These are phyloP conservation scores for Toxotes lorentzi DNA, from an alignment of 2,797 vertebrate genomes.

Conservation along the genomic window DNA sequence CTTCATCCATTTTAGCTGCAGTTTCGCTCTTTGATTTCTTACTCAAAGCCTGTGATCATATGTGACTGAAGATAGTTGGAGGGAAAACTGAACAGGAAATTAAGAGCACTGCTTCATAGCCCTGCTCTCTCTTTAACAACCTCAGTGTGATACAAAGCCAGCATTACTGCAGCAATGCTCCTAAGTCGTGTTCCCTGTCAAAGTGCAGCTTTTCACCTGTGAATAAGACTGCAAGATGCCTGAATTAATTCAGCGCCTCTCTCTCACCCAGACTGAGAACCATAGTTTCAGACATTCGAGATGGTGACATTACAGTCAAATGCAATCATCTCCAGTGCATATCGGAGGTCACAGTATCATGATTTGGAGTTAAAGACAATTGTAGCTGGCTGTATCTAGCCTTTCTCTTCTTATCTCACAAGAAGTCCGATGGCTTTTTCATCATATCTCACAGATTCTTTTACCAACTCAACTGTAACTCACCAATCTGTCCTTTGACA, in stretches of 20 bases:
- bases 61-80: slow-evolving; percentile 15
- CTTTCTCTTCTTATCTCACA: slow-evolving; percentile 15
- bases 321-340: not conserved
- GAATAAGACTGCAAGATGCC: not conserved
- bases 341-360: not conserved
- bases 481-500: not conserved
- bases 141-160: slow-evolving; percentile 14
- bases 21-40: slow-evolving; percentile 5
- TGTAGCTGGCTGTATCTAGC: not conserved
- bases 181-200: not conserved
- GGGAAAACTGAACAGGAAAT: slow-evolving; percentile 29
- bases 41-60: slow-evolving; percentile 7
- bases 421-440: not conserved
- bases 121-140: not conserved
- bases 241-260: not conserved
- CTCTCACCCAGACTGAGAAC: not conserved
- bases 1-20: slow-evolving; percentile 4
- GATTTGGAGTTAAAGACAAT: slow-evolving; percentile 18
- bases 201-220: not conserved
- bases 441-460: slow-evolving; percentile 7
- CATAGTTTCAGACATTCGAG: not conserved
- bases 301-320: not conserved
- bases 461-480: slow-evolving; percentile 9
- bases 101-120: slow-evolving; percentile 5
- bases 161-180: slow-evolving; percentile 1